Conservation (phyloP, 2,113 vertebrate genomes). For the Mandrillus leucophaeus region DNA sequence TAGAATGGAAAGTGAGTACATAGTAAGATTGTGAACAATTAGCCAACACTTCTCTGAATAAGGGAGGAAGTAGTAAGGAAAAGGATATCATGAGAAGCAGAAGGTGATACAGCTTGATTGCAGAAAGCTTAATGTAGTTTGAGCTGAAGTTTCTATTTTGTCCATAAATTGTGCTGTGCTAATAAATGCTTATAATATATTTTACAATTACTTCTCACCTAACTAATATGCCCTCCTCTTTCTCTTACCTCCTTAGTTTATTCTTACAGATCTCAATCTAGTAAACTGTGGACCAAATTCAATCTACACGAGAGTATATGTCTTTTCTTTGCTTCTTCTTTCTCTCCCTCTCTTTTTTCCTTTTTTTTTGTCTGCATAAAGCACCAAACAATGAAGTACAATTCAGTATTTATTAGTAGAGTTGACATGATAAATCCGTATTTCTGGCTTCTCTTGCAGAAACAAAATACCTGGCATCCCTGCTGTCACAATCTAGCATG, state of each 20-base stretch:
- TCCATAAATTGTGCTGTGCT: neutral
- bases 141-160: neutral
- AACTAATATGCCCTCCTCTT: neutral
- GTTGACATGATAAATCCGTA: neutral
- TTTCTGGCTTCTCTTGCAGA: neutral
- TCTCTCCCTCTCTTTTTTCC: neutral
- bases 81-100: neutral
- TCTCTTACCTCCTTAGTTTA: neutral
- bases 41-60: neutral
- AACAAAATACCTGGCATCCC: neutral
- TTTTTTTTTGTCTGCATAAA: neutral
- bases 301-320: neutral
- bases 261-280: neutral
- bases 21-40: neutral
- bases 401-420: neutral
- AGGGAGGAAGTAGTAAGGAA: neutral
- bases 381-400: neutral
- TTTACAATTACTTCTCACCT: neutral
- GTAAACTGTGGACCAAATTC: neutral
- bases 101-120: neutral
- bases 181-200: neutral
- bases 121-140: neutral
- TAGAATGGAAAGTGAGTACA: neutral
- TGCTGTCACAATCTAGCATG: neutral
- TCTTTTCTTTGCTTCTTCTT: neutral